These are phyloP conservation scores for Camponotus vicinus DNA, from an alignment of 1,140 invertebrate species.

Conservation along the genomic window DNA sequence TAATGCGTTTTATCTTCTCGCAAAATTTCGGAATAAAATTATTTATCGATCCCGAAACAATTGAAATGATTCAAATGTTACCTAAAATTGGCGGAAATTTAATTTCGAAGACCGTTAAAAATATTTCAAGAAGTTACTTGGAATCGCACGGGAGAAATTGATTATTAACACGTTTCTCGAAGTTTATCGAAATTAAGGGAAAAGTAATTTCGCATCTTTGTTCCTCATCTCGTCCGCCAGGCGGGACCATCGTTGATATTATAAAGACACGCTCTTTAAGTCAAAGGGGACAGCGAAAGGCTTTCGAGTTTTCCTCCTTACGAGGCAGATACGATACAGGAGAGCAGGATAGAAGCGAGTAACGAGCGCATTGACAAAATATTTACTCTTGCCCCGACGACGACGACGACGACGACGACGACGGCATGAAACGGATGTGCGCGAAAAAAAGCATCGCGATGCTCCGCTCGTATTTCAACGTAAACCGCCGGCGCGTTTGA, in stretches of 20 bases:
- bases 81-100: not conserved
- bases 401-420: constrained; percentile 7
- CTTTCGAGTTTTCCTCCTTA: constrained; percentile 29
- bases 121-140: not conserved
- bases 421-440: not conserved
- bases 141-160: not conserved
- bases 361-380: constrained; percentile 72
- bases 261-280: constrained; percentile 25
- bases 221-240: too few relatives aligned
- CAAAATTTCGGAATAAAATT: too few relatives aligned
- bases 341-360: constrained; percentile 38
- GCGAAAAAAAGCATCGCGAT: constrained; percentile 45
- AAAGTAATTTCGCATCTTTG: not conserved
- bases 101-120: not conserved
- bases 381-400: constrained; percentile 59
- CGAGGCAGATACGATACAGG: constrained; percentile 34
- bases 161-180: not conserved
- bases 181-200: not conserved
- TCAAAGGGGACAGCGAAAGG: constrained; percentile 37
- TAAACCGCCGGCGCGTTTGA: constrained; percentile 61
- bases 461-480: constrained; percentile 62
- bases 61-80: too few relatives aligned
- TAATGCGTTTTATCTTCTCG: too few relatives aligned
- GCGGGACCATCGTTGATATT: constrained; percentile 11
- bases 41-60: too few relatives aligned